These are phyloP conservation scores for Phycodurus eques DNA, from an alignment of 2,113 vertebrate species.

Conservation along the genomic window DNA sequence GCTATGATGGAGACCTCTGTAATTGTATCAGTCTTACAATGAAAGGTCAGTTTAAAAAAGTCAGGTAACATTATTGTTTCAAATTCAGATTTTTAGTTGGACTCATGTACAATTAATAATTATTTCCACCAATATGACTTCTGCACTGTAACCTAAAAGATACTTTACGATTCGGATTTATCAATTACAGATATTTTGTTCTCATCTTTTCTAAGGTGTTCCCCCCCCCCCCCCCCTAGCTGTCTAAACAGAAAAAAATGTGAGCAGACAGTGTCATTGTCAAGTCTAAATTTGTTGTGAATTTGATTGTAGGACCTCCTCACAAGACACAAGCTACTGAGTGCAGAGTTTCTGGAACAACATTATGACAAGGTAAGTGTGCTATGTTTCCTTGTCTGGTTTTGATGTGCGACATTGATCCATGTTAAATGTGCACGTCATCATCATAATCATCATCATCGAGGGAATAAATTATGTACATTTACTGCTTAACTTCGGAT, in stretches of 20 bases:
- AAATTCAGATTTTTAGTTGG: neutral
- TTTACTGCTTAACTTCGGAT: neutral
- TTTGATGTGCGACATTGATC: neutral
- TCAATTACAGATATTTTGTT: neutral
- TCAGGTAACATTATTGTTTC: neutral
- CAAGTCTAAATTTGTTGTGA: conserved; percentile 9
- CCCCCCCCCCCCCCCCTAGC: neutral
- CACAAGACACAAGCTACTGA: conserved; percentile 93
- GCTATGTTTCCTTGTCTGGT: neutral
- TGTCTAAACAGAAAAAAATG: neutral
- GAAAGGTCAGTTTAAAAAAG: neutral
- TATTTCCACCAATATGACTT: neutral
- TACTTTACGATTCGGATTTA: neutral
- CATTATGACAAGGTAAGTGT: conserved; percentile 91
- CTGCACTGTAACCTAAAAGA: neutral
- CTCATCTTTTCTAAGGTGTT: neutral
- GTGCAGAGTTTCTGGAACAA: conserved; percentile 93
- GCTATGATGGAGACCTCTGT: neutral
- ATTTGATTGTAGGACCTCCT: conserved; percentile 84
- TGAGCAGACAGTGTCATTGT: neutral
- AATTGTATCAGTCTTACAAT: neutral
- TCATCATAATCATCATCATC: neutral
- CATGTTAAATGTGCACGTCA: neutral
- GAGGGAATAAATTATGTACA: neutral
- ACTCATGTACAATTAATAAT: neutral